phyloP scores from a whole-genome alignment of 2,888 invertebrate species.

The Embidobia sp. region DNA sequence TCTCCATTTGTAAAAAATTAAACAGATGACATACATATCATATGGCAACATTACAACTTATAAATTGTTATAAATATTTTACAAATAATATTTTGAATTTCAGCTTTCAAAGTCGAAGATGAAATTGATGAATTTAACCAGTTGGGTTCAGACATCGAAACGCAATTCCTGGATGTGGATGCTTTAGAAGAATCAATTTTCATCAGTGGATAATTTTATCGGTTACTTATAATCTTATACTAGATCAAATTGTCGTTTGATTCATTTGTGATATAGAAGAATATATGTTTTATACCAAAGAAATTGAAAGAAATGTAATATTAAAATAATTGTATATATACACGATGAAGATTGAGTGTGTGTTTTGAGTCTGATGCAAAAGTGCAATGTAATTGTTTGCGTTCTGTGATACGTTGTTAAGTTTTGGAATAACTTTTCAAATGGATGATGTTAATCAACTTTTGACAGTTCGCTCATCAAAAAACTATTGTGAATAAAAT shows the following conservation, averaged over 20 bases:
- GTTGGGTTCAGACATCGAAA: slow-evolving; percentile 78
- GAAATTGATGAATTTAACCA: slow-evolving; percentile 76
- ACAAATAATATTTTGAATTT: slow-evolving; percentile 50
- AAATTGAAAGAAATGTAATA: neutral
- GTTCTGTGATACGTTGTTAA: slow-evolving; percentile 9
- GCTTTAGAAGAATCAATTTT: slow-evolving; percentile 77
- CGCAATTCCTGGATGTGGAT: slow-evolving; percentile 78
- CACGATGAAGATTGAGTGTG: too few species aligned
- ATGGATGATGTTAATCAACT: neutral
- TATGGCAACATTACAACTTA: too few species aligned
- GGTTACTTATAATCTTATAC: too few species aligned
- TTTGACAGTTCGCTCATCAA: slow-evolving; percentile 1
- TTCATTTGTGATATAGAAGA: too few species aligned
- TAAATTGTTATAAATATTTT: too few species aligned
- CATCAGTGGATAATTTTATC: slow-evolving; percentile 71
- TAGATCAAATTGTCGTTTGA: neutral
- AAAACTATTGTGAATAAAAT: neutral
- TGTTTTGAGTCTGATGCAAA: neutral
- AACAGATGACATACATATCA: too few species aligned
- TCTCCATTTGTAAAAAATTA: too few species aligned
- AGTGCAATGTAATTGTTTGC: neutral
- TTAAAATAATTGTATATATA: neutral
- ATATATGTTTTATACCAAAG: neutral
- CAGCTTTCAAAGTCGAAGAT: slow-evolving; percentile 72
- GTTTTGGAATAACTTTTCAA: neutral